Base-by-base conservation (phyloP, 1,140 invertebrate species). In the Sogatella furcifera region DNA sequence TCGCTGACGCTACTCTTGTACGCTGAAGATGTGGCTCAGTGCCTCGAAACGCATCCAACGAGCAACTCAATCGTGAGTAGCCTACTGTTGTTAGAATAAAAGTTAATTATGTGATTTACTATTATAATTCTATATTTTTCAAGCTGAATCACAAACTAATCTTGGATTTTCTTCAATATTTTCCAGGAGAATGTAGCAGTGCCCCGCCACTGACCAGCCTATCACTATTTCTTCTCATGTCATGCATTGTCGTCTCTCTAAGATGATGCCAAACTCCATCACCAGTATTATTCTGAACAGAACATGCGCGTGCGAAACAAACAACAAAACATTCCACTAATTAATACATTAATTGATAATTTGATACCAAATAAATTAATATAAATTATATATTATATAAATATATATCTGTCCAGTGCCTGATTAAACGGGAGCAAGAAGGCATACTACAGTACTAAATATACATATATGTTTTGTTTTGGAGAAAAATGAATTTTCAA, bases 331-430 rank as follows among this genome's bases (percentile, higher is more conserved):
- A 49, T 22, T 49, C 21, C 46, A 49, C 46, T 22, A 49, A 19
- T 49, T 13, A 49, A 19, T 15, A 19, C 17, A 49, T 49, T 49
- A 49, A 49, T 19, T 49, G 21, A 49, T 19, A 19, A 49, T 49
- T 38, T 38, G 34, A 38, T 38, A 38, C 34, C 3, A 38, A 13
- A 38, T 38, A 38, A 38, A 38, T 38, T 38, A 38, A 38, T 38
- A 13, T 38, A 38, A 38, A 11, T 8, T 38, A 38, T 28, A 28
- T 28, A 38, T 8, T 38, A 28, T 28, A 38, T 8, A 8, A 5
- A 38, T 38, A 38, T 38, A 38, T 49, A 49, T 49, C 46, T 49
- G 46, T 49, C 46, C 46, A 49, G 46, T 49, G 46, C 46, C 46
- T 49, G 46, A 19, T 17, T 49, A 49, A 17, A 49, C 34, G 46